phyloP scores from a whole-genome alignment of 2,797 vertebrate genomes.

The Hydrolagus colliei region DNA sequence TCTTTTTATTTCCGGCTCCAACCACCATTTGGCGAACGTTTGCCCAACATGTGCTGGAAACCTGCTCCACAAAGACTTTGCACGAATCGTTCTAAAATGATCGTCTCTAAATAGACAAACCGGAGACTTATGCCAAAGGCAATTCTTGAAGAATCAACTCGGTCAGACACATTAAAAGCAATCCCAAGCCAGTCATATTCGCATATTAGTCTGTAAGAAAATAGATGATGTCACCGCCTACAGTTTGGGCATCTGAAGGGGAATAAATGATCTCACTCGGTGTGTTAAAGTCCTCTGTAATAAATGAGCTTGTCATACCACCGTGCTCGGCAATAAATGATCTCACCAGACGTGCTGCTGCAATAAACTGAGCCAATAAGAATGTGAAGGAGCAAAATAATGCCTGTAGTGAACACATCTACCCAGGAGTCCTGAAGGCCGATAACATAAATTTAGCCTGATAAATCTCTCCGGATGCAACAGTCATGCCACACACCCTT shows the following conservation, averaged over 20 bases:
- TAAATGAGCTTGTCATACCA: constrained; percentile 71
- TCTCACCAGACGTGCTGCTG: constrained; percentile 76
- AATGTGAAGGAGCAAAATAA: constrained; percentile 73
- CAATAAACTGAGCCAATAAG: constrained; percentile 76
- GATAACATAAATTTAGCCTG: constrained; percentile 67
- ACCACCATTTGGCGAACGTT: constrained; percentile 43
- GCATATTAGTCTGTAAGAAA: constrained; percentile 66
- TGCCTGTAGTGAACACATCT: constrained; percentile 56
- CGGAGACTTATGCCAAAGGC: constrained; percentile 48
- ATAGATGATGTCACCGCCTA: constrained; percentile 75
- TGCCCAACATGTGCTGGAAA: constrained; percentile 54
- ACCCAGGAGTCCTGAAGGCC: constrained; percentile 56
- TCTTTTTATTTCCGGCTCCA: constrained; percentile 48
- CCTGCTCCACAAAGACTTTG: constrained; percentile 49
- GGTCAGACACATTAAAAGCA: constrained; percentile 57
- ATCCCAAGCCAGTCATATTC: constrained; percentile 61
- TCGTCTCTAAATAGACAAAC: constrained; percentile 50
- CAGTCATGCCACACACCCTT: constrained; percentile 57
- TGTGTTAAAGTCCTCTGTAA: constrained; percentile 68
- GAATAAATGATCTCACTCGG: constrained; percentile 63
- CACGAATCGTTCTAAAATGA: constrained; percentile 59
- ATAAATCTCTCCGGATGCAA: constrained; percentile 69
- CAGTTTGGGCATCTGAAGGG: constrained; percentile 45
- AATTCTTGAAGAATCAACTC: constrained; percentile 50
- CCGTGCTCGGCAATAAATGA: constrained; percentile 75